Base-by-base conservation (phyloP, 1,140 invertebrate species). In the Caenorhabditis briggsae region DNA sequence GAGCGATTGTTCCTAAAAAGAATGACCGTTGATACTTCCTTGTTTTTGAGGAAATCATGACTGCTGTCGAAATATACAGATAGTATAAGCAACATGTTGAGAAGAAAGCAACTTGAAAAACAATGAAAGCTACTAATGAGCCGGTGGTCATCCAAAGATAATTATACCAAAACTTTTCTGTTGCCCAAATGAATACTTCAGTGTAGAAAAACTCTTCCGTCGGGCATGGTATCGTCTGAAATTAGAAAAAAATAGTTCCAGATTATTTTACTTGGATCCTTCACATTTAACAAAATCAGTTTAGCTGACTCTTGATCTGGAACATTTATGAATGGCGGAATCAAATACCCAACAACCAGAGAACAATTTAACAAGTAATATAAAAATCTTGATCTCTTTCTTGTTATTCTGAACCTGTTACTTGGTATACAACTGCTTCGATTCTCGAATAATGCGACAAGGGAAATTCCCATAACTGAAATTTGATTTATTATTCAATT, bases 191-290 rank as follows among this genome's bases (percentile, higher is more conserved):
- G 3, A 78, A 78, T 2, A 78, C 70, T 25, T 78, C 70, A 5
- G 70, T 18, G 70, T 78, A 78, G 46, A 78, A 78, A n/a, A 78
- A 78, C 33, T 78, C 70, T n/a, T 78, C 46, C n/a, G 70, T 78
- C 11, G 70, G 70, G 33, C 70, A 78, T 53, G 70, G 70, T 2
- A 78, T 78, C 11, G 70, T 50, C 70, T 78, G 46, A 23, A 78
- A 78, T 12, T 20, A 18, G 33, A 20, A 16, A 23, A 23, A 18
- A 23, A 18, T 25, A 5, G 8, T 50, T 78, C 23, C 46, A 46
- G 41, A n/a, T 23, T n/a, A 7, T 25, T 5, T n/a, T 1, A 20
- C 2, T 9, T 12, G 9, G 25, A 25, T 2, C 3, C 5, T 46
- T 53, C 9, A 78, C 70, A 9, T 50, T 18, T 2, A 78, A 14